Percentiles rank a stretch among this genome's conserved stretches.
Conservation (phyloP, 2,797 vertebrate species). For the Notamacropus eugenii region DNA sequence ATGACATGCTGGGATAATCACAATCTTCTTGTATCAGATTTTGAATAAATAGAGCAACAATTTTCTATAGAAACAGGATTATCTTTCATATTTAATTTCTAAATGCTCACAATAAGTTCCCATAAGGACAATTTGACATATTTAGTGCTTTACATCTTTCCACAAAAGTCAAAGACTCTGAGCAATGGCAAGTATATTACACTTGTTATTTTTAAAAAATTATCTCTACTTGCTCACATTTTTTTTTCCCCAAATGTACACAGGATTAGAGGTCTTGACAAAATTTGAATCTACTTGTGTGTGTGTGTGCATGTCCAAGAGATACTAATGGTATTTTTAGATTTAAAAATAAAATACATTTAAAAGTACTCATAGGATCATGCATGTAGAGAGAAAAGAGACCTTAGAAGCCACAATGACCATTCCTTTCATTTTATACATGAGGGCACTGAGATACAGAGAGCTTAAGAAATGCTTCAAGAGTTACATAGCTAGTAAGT, state of each 20-base stretch:
- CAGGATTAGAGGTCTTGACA: constrained; percentile 11
- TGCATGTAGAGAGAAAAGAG: neutral
- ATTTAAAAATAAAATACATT: neutral
- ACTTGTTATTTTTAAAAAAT: constrained; percentile 32
- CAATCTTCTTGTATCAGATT: constrained; percentile 67
- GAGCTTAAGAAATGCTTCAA: neutral
- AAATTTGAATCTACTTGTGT: neutral
- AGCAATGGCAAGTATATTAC: constrained; percentile 47
- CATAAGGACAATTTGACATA: constrained; percentile 51
- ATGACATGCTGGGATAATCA: constrained; percentile 69
- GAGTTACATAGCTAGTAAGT: neutral
- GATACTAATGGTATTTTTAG: neutral
- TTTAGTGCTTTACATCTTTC: constrained; percentile 58
- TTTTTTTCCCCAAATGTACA: constrained; percentile 35
- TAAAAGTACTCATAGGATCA: neutral
- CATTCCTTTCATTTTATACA: neutral
- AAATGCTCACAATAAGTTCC: constrained; percentile 56
- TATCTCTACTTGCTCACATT: constrained; percentile 14
- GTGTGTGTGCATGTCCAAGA: neutral
- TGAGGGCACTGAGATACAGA: neutral
- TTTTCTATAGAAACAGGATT: constrained; percentile 63
- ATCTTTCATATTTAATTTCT: constrained; percentile 57
- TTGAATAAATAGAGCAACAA: constrained; percentile 57
- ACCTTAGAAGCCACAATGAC: neutral
- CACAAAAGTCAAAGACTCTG: constrained; percentile 28